Evolutionary conservation across 2,888 invertebrate species (phyloP).

Genomic region (Conchocele bisecta): DNA sequence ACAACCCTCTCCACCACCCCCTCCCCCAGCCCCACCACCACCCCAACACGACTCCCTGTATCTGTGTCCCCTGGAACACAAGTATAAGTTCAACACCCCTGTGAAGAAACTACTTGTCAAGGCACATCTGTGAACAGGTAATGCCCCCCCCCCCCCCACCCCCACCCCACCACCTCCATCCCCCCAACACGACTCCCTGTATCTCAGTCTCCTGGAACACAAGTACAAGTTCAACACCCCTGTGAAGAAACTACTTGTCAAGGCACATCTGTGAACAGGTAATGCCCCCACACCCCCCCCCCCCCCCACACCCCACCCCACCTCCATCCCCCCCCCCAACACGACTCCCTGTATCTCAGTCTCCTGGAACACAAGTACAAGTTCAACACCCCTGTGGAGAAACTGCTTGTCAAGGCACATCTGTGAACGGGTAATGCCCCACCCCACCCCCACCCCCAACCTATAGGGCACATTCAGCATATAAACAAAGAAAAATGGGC

Average conservation of each 20-base stretch:
- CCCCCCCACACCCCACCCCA: no score
- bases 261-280: constrained; percentile 84
- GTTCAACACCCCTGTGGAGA: constrained; percentile 83
- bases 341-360: constrained; percentile 82
- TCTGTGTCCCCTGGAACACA: constrained; percentile 82
- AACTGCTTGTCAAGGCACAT: constrained; percentile 83
- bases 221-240: constrained; percentile 82
- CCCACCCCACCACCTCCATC: no score
- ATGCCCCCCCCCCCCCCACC: no score
- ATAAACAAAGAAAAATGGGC: no score
- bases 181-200: constrained; percentile 83
- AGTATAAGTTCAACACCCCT: constrained; percentile 81
- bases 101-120: constrained; percentile 84
- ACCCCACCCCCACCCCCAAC: no score
- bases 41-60: constrained; percentile 83
- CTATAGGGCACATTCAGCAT: no score
- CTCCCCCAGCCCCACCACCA: no score
- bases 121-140: constrained; percentile 84
- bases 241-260: constrained; percentile 84
- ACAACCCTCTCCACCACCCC: no score
- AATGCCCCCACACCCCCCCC: no score
- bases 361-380: constrained; percentile 82
- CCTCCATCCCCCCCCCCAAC: no score
- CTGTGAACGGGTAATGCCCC: no score
- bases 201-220: constrained; percentile 82